A percentile compares a stretch with the other conserved stretches of the same genome.
These are phyloP conservation scores for Rhinichthys klamathensis DNA, from an alignment of 2,113 vertebrate species.

Conservation along the genomic window DNA sequence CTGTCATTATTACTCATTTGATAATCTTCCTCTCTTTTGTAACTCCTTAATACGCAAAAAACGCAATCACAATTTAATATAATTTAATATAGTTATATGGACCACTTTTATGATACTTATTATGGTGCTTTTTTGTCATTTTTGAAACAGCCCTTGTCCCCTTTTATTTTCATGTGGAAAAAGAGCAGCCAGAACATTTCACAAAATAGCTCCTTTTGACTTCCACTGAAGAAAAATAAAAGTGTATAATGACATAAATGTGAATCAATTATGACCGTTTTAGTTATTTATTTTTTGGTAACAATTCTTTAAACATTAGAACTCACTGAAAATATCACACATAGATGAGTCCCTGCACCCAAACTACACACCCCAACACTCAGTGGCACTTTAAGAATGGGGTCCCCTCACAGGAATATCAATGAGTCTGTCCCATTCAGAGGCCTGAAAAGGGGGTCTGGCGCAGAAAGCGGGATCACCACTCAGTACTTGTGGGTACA, in stretches of 20 bases:
- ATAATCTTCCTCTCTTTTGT: too few relatives aligned
- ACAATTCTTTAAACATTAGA: not conserved
- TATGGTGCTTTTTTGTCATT: too few relatives aligned
- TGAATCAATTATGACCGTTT: not conserved
- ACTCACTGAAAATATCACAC: constrained; percentile 38
- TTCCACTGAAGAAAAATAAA: not conserved
- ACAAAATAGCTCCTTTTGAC: not conserved
- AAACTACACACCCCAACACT: constrained; percentile 66
- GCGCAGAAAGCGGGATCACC: constrained; percentile 60
- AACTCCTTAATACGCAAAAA: too few relatives aligned
- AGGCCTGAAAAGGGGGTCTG: constrained; percentile 75
- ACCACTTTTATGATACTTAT: too few relatives aligned
- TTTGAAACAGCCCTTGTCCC: too few relatives aligned
- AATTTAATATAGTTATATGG: too few relatives aligned
- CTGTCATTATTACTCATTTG: too few relatives aligned
- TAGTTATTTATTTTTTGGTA: not conserved
- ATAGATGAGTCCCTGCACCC: constrained; percentile 38
- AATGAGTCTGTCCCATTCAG: constrained; percentile 81
- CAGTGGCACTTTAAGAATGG: constrained; percentile 75
- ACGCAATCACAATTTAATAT: too few relatives aligned
- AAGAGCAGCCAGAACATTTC: not conserved
- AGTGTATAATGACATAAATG: not conserved
- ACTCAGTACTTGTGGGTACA: constrained; percentile 38
- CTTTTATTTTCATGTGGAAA: not conserved
- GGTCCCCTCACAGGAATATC: constrained; percentile 81